Conservation (phyloP, 2,888 invertebrate genomes). For the Nomada flava region DNA sequence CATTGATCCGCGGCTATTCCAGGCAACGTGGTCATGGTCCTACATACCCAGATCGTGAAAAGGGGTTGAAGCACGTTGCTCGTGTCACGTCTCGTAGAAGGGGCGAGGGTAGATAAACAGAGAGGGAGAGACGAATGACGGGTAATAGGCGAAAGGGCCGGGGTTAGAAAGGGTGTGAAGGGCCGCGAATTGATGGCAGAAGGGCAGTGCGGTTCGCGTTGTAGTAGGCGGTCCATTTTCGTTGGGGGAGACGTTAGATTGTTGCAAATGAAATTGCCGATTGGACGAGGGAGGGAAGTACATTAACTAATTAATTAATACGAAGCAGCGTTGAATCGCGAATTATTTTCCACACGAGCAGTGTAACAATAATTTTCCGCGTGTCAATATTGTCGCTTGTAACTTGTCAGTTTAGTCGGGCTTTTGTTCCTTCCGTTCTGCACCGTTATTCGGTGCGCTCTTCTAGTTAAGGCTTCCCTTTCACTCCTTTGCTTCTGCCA, state of each 20-base stretch:
- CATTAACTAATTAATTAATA: too few species aligned
- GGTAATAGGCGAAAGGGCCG: conserved; percentile 22
- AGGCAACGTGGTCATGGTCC: conserved; percentile 35
- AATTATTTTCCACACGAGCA: too few species aligned
- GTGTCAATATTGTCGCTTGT: too few species aligned
- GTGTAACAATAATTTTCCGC: too few species aligned
- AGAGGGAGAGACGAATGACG: conserved; percentile 44
- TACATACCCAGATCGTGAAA: conserved; percentile 64
- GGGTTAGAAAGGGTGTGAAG: conserved; percentile 2
- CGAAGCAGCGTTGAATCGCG: too few species aligned
- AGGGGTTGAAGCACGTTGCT: conserved; percentile 44
- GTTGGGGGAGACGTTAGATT: too few species aligned
- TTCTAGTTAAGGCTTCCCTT: conserved; percentile 13
- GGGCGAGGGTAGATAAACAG: conserved; percentile 52
- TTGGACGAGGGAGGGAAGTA: too few species aligned
- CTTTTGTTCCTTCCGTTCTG: too few species aligned
- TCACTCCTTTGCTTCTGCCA: not conserved
- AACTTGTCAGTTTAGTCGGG: too few species aligned
- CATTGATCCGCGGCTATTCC: conserved; percentile 53
- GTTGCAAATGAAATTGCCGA: too few species aligned
- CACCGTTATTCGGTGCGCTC: not conserved
- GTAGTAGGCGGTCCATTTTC: not conserved
- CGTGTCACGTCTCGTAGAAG: conserved; percentile 30
- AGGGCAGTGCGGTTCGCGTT: conserved; percentile 50
- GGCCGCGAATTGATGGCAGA: conserved; percentile 47